A percentile compares a stretch with the other conserved stretches of the same genome.
phyloP scores from a whole-genome alignment of 53 echinoderm and acorn worm genomes.

The Glandiceps talaboti region DNA sequence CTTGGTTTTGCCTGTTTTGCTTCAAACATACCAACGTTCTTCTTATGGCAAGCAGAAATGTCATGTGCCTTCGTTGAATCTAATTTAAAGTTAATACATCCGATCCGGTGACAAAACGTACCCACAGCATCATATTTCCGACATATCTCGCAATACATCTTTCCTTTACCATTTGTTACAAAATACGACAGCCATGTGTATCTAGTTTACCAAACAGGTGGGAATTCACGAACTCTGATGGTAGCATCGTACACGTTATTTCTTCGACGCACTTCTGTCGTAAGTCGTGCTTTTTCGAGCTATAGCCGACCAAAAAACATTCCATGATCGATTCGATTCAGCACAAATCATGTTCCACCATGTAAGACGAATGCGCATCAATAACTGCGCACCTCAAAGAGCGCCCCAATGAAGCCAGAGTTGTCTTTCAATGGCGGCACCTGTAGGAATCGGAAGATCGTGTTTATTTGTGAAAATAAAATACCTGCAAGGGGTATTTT shows the following conservation, averaged over 20 bases:
- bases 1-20: neutral
- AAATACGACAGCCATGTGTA: neutral
- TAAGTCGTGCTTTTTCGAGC: neutral
- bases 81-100: neutral
- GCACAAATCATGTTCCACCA: no score
- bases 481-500: neutral
- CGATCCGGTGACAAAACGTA: neutral
- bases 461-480: no score
- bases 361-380: no score
- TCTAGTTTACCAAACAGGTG: neutral
- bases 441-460: no score
- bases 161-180: neutral
- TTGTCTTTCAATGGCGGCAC: neutral
- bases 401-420: neutral
- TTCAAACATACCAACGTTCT: neutral
- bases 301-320: neutral
- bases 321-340: neutral
- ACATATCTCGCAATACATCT: neutral
- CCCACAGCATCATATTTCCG: neutral
- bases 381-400: no score
- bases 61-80: neutral
- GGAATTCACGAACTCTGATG: neutral
- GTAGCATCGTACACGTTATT: neutral
- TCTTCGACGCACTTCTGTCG: neutral
- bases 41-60: neutral